A percentile compares a stretch with the other conserved stretches of the same genome.
Evolutionary conservation across 2,888 invertebrate genomes (phyloP).

Genomic region (Eilema griseolum): DNA sequence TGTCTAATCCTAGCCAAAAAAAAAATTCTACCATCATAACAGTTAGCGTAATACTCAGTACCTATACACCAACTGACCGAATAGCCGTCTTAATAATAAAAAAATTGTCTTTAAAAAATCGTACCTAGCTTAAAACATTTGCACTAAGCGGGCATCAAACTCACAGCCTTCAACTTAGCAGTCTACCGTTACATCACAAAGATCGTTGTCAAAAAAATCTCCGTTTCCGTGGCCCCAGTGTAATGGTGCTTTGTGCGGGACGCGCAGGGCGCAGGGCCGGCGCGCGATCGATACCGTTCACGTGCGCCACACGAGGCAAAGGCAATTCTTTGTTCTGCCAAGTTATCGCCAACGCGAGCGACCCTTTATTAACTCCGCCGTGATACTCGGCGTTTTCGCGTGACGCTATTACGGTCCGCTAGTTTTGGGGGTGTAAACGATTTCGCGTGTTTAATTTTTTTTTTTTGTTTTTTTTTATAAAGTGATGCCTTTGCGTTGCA

Average conservation of each 20-base stretch:
- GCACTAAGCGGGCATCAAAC: too few relatives aligned
- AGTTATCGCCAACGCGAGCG: slow-evolving; percentile 55
- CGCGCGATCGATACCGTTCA: slow-evolving; percentile 61
- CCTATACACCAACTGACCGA: too few relatives aligned
- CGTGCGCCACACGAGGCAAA: slow-evolving; percentile 58
- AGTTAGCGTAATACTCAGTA: too few relatives aligned
- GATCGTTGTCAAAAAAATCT: not conserved
- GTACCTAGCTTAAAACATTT: too few relatives aligned
- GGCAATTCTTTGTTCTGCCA: slow-evolving; percentile 63
- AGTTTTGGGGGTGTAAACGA: not conserved
- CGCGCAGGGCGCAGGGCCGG: slow-evolving; percentile 60
- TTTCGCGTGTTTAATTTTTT: not conserved
- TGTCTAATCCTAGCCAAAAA: too few relatives aligned
- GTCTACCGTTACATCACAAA: too few relatives aligned
- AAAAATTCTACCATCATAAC: too few relatives aligned
- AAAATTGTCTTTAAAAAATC: too few relatives aligned
- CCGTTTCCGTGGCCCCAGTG: slow-evolving; percentile 40
- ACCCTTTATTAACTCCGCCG: slow-evolving; percentile 59
- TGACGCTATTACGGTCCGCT: slow-evolving; percentile 6
- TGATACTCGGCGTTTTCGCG: slow-evolving; percentile 37
- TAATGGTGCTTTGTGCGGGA: slow-evolving; percentile 57
- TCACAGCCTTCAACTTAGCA: too few relatives aligned
- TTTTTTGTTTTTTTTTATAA: not conserved
- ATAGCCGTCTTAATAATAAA: too few relatives aligned
- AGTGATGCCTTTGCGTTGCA: not conserved